Evolutionary conservation across 2,113 vertebrate species (phyloP).

Genomic region (Albula goreensis): DNA sequence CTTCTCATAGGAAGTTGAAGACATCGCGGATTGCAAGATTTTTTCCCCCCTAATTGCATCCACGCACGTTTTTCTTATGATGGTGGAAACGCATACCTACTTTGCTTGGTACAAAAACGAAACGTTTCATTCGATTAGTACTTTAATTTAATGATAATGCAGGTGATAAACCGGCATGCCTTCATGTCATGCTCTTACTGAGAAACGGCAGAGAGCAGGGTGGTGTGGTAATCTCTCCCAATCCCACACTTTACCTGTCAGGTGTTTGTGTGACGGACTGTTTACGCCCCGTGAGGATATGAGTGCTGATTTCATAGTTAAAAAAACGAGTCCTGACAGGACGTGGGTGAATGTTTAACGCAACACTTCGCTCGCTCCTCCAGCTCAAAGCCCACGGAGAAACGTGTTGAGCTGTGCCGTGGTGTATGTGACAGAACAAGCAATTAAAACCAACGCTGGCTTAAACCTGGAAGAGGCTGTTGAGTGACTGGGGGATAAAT

Average conservation of each 20-base stretch:
- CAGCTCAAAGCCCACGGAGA: background rate
- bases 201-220: background rate
- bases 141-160: background rate
- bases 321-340: background rate
- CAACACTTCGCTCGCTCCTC: background rate
- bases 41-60: background rate
- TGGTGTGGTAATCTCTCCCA: background rate
- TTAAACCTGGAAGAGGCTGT: no score
- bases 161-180: background rate
- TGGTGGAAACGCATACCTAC: no score
- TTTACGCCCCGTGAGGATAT: background rate
- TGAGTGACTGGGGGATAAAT: no score
- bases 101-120: no score
- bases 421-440: no score
- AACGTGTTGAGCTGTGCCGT: no score
- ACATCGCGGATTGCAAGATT: background rate
- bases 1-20: background rate
- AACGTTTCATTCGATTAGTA: no score
- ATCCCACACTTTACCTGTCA: background rate
- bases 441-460: no score
- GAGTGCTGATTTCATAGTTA: background rate
- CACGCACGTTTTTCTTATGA: background rate
- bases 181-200: background rate
- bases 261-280: background rate
- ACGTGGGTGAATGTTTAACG: constrained; percentile 15